phyloP scores from a whole-genome alignment of 2,888 invertebrate genomes.

The Lycophotia porphyrea region DNA sequence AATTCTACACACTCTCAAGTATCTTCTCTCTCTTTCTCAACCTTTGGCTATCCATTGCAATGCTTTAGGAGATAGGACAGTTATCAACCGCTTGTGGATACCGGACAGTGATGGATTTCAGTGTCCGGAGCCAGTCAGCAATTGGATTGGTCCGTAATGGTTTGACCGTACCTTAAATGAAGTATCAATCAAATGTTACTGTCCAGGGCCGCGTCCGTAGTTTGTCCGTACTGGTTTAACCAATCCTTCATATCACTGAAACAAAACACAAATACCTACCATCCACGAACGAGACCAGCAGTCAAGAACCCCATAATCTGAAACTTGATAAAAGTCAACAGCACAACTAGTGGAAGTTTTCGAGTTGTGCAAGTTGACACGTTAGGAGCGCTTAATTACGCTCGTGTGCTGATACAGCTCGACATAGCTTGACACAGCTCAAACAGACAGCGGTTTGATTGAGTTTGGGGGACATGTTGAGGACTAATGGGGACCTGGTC shows the following conservation, averaged over 20 bases:
- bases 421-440: constrained; percentile 23
- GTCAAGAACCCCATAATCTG: constrained; percentile 38
- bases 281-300: neutral
- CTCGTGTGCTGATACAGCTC: constrained; percentile 38
- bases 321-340: constrained; percentile 48
- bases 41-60: neutral
- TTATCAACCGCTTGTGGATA: neutral
- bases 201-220: neutral
- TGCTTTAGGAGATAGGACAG: no score
- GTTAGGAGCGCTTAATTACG: constrained; percentile 52
- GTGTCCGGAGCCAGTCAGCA: neutral
- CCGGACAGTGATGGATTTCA: neutral
- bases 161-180: neutral
- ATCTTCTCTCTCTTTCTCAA: neutral
- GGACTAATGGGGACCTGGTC: constrained; percentile 11
- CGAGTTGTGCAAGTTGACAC: constrained; percentile 36
- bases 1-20: no score
- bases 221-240: neutral
- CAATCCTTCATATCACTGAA: neutral
- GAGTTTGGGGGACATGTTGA: constrained; percentile 43
- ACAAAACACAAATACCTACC: neutral
- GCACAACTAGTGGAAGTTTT: constrained; percentile 29
- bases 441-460: constrained; percentile 46
- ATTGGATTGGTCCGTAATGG: neutral
- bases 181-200: neutral